Base-by-base conservation (phyloP, 2,113 vertebrate genomes). In the Ctenomys sociabilis region DNA sequence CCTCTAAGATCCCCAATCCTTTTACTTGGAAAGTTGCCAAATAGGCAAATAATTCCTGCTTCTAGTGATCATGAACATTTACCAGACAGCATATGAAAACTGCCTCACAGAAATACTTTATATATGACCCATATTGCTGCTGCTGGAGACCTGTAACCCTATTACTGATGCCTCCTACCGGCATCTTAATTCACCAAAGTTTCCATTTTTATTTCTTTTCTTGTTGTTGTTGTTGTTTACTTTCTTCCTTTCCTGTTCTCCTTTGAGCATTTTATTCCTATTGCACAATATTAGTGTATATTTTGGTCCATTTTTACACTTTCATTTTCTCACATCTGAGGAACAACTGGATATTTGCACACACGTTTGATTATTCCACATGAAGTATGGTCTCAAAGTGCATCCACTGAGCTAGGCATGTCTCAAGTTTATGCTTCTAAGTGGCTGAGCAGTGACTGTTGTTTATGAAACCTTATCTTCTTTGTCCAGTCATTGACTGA, bases 11-110 rank as follows among this genome's bases (percentile, higher is more conserved):
- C 11, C 12, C 22, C 54, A 66, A 3, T 57, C 2, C 14, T 13
- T 90, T 88, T 78, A 54, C 82, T 13, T 92, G 22, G 88, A 83
- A 86, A 82, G 43, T 22, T 16, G 30, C 12, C 63, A 96, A 91
- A 66, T 40, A 78, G 3, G 52, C 89, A 93, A 40, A 86, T 64
- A 87, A 87, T 68, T 72, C 16, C 21, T 78, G 37, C 22, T 59
- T 89, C 24, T 64, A 26, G n/a, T 68, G 40, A 12, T n/a, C 37
- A 63, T 54, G 24, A 45, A 3, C 1, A 68, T 61, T 89, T 70
- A 40, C 63, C n/a, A 54, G n/a, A 49, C 14, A 80, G 40, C 7
- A 54, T 68, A 43, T 73, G 64, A 83, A 68, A 59, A 88, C 13
- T 59, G 37, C 37, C 0, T 75, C 68, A 7, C 52, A 21, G 40